Evolutionary conservation across 2,113 vertebrate species (phyloP).

Genomic region (Rousettus leschenaultii): DNA sequence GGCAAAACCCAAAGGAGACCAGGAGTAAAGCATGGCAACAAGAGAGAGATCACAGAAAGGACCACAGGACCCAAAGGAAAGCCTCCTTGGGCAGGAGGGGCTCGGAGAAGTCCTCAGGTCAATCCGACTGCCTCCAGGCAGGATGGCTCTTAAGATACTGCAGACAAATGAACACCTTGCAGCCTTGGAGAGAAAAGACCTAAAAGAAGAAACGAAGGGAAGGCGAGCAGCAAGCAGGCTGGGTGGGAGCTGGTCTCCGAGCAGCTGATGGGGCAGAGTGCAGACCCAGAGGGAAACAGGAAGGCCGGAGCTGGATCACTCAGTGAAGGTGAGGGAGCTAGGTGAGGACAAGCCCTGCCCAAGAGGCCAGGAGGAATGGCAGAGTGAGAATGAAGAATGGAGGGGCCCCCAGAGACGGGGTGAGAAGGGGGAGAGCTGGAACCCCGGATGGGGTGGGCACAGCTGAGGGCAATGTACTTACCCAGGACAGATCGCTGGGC

Average conservation of each 20-base stretch:
- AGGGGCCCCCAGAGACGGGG: not conserved
- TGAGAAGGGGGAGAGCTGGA: conserved; percentile 31
- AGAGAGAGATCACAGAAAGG: not conserved
- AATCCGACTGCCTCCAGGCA: not conserved
- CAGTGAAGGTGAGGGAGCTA: not conserved
- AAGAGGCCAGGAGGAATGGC: not conserved
- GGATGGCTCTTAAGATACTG: not conserved
- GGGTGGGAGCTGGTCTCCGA: not conserved
- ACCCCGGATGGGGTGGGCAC: conserved; percentile 45
- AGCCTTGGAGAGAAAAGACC: not conserved
- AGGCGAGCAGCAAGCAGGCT: not conserved
- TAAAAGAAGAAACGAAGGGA: not conserved
- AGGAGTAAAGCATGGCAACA: not conserved
- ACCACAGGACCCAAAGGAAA: not conserved
- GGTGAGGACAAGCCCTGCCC: not conserved
- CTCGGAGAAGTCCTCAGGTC: not conserved
- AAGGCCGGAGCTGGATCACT: not conserved
- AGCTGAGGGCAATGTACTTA: conserved; percentile 73
- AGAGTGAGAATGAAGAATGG: not conserved
- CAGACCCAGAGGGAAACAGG: not conserved
- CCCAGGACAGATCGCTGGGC: conserved; percentile 74
- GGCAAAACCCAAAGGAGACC: not conserved
- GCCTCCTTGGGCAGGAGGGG: not conserved
- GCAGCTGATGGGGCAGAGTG: not conserved
- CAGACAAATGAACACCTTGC: not conserved